Evolutionary conservation across 2,888 invertebrate genomes (phyloP), one percentile per base, ranked within the genome.

Genomic region (Idaea aversata): DNA sequence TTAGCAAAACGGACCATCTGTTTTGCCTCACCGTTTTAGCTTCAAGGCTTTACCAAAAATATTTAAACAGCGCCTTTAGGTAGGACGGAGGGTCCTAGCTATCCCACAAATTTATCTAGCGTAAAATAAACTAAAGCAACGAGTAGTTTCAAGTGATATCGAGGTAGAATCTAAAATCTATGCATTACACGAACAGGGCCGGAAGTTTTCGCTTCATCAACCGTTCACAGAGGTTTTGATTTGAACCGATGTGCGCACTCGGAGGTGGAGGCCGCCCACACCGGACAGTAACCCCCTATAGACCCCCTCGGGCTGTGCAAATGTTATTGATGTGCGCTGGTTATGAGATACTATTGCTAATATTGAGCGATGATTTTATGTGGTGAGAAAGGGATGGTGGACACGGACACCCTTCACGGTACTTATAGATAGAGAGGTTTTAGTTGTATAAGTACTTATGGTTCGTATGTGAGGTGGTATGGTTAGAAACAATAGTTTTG

Each of bases 221-320:
- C 78, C 75, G 75, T 77, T 77, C 79, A 79, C 80, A 72, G 72
- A 74, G 74, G 81, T 82, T 83, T 80, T 81, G 80, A 81, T 83
- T 81, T 80, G 78, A 80, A 81, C 83, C 79, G 82, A 82, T 83
- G 85, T 81, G 82, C 83, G 81, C 83, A 83, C 81, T 81, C 77
- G 75, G 72, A 67, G 70, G 65, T 69, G 66, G 68, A 68, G 73
- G 74, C 63, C 59, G 61, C 59, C 70, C 10, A 70, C 67, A 61
- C 64, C 66, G 75, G 62, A 65, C 63, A 57, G 25, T 34, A 34
- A 47, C 47, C 47, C 47, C 36, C 47, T 13, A 47, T 47, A 47
- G 47, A 47, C 47, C 47, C 62, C 68, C 34, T 59, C 57, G 65
- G 65, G 70, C 80, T 83, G 80, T 84, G 84, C 86, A 83, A 84